A percentile compares a stretch with the other conserved stretches of the same genome.
phyloP scores from a whole-genome alignment of 2,888 invertebrate genomes.

The Mesochorus sp. region DNA sequence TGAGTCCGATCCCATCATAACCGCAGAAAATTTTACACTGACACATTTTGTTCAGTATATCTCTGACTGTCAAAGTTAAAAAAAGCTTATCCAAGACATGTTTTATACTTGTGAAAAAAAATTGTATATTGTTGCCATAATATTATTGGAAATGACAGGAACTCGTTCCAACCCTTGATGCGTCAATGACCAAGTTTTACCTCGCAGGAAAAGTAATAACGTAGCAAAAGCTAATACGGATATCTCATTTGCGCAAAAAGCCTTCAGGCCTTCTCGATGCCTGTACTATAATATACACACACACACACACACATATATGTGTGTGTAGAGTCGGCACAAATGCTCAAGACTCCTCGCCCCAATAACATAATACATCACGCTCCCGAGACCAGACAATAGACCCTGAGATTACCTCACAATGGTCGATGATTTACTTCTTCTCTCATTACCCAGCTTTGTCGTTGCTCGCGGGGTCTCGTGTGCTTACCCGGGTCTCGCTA shows the following conservation, averaged over 20 bases:
- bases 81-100: too few species aligned
- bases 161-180: too few species aligned
- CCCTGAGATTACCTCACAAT: slow-evolving; percentile 81
- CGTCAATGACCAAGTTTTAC: slow-evolving; percentile 10
- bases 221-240: neutral
- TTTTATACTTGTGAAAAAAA: too few species aligned
- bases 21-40: too few species aligned
- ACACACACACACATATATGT: too few species aligned
- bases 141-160: too few species aligned
- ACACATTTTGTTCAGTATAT: too few species aligned
- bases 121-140: neutral
- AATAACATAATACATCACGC: slow-evolving; percentile 81
- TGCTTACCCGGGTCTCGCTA: slow-evolving; percentile 77
- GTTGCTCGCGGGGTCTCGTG: slow-evolving; percentile 69
- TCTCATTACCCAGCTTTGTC: slow-evolving; percentile 82
- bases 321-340: slow-evolving; percentile 56
- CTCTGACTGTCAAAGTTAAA: too few species aligned
- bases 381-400: slow-evolving; percentile 80
- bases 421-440: slow-evolving; percentile 81
- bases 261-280: slow-evolving; percentile 70
- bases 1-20: too few species aligned
- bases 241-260: slow-evolving; percentile 46
- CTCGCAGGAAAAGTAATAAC: too few species aligned
- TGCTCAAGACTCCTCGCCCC: slow-evolving; percentile 69
- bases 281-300: too few species aligned